Percentiles rank a stretch among this genome's conserved stretches.
Conservation (phyloP, 2,888 invertebrate species). For the Dynastes tityus region DNA sequence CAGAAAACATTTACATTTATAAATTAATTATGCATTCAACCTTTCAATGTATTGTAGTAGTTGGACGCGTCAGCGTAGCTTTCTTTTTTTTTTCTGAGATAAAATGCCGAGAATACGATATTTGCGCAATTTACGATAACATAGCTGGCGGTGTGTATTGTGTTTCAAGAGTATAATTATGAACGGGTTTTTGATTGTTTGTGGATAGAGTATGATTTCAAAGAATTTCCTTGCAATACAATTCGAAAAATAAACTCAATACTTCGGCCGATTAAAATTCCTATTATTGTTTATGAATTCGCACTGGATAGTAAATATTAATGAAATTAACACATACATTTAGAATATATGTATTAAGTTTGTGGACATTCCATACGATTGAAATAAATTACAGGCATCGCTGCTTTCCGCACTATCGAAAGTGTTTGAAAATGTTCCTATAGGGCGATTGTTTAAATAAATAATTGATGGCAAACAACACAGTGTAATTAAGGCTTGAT, state of each 20-base stretch:
- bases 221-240: neutral
- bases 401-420: too few relatives aligned
- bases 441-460: too few relatives aligned
- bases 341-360: neutral
- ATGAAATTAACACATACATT: neutral
- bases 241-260: conserved; percentile 1
- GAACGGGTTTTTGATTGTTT: neutral
- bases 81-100: conserved; percentile 9
- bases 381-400: neutral
- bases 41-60: conserved; percentile 27
- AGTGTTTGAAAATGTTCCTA: too few relatives aligned
- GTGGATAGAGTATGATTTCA: neutral
- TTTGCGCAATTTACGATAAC: conserved; percentile 13
- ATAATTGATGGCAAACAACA: neutral
- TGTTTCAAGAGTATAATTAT: neutral
- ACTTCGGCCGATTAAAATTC: conserved; percentile 9
- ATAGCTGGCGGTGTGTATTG: neutral
- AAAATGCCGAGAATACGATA: conserved; percentile 14
- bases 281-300: conserved; percentile 28
- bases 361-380: neutral
- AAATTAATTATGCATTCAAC: conserved; percentile 36
- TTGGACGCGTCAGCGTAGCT: conserved; percentile 25
- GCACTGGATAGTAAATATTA: conserved; percentile 14
- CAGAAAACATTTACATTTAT: conserved; percentile 16
- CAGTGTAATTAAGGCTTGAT: too few relatives aligned